Percentiles rank a stretch among this genome's conserved stretches.
These are phyloP conservation scores for Cyclophora punctaria DNA, from an alignment of 2,888 invertebrate genomes.

Conservation along the genomic window DNA sequence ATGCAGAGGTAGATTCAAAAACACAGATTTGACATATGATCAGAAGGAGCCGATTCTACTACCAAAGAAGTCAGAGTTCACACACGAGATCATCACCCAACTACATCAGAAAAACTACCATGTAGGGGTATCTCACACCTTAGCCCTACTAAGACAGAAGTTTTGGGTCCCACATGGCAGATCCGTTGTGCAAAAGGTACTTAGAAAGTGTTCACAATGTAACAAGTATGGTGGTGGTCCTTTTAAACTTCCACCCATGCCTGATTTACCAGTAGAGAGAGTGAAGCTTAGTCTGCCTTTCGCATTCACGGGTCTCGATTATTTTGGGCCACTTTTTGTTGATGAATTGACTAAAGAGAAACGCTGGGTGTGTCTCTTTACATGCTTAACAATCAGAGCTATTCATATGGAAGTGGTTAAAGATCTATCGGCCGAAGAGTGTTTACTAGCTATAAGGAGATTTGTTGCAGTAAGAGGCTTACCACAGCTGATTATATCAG, in stretches of 20 bases:
- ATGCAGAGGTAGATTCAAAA: constrained; percentile 8
- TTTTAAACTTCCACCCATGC: constrained; percentile 16
- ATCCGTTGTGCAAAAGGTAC: constrained; percentile 7
- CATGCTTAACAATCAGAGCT: constrained; percentile 11
- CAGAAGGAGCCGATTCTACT: not conserved
- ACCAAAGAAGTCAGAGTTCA: constrained; percentile 9
- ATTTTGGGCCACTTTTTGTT: not conserved
- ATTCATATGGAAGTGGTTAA: constrained; percentile 21
- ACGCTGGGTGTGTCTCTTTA: constrained; percentile 13
- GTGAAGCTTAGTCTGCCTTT: constrained; percentile 14
- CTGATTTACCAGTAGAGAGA: constrained; percentile 19
- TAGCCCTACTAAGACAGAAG: constrained; percentile 7
- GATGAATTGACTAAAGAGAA: constrained; percentile 1
- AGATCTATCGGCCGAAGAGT: constrained; percentile 18
- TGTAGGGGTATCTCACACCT: constrained; percentile 12
- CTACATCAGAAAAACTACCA: constrained; percentile 13
- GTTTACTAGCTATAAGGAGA: constrained; percentile 15
- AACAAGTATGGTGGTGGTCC: constrained; percentile 21
- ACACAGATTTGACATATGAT: not conserved
- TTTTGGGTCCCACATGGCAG: constrained; percentile 18
- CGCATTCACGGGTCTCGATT: constrained; percentile 13
- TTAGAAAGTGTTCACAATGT: constrained; percentile 13
- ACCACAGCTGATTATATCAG: constrained; percentile 9
- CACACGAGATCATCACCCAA: constrained; percentile 6
- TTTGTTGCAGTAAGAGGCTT: constrained; percentile 10